Evolutionary conservation across 2,113 vertebrate species (phyloP).

Genomic region (Toxotes chatareus): DNA sequence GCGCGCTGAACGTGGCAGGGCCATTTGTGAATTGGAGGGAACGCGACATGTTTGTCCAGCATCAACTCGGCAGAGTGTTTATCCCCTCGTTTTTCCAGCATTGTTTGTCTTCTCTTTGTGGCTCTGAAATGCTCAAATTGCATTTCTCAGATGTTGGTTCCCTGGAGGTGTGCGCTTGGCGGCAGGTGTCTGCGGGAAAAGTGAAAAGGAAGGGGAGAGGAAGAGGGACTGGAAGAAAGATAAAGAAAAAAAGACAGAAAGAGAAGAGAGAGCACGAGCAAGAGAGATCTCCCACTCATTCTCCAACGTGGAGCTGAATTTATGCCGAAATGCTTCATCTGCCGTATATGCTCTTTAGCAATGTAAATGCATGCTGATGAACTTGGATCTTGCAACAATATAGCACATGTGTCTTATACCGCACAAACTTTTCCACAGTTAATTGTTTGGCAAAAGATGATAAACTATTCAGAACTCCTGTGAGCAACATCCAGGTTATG

Average conservation of each 20-base stretch:
- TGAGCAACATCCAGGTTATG: constrained; percentile 67
- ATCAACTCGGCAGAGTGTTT: constrained; percentile 76
- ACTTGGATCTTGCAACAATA: constrained; percentile 90
- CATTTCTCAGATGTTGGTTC: constrained; percentile 83
- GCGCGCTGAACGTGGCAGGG: constrained; percentile 65
- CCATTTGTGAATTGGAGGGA: constrained; percentile 67
- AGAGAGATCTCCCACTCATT: constrained; percentile 88
- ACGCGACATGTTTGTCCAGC: constrained; percentile 82
- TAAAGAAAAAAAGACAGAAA: constrained; percentile 33
- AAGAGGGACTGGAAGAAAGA: constrained; percentile 71
- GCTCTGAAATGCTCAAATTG: constrained; percentile 81
- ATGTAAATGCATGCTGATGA: constrained; percentile 98
- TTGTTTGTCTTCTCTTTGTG: constrained; percentile 85
- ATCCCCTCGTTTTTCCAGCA: constrained; percentile 75
- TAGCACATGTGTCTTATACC: constrained; percentile 90
- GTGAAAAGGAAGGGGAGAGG: constrained; percentile 50
- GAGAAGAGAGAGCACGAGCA: constrained; percentile 69
- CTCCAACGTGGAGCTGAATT: constrained; percentile 84
- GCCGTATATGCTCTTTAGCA: constrained; percentile 96
- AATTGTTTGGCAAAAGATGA: constrained; percentile 84
- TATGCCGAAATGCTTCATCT: constrained; percentile 94
- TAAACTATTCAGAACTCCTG: constrained; percentile 65
- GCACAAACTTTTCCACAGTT: constrained; percentile 92
- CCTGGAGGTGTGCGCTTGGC: constrained; percentile 86
- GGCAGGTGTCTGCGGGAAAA: constrained; percentile 85